Percentiles rank a stretch among this genome's conserved stretches.
These are phyloP conservation scores for Antheraea pernyi DNA, from an alignment of 1,140 invertebrate species.

Conservation along the genomic window DNA sequence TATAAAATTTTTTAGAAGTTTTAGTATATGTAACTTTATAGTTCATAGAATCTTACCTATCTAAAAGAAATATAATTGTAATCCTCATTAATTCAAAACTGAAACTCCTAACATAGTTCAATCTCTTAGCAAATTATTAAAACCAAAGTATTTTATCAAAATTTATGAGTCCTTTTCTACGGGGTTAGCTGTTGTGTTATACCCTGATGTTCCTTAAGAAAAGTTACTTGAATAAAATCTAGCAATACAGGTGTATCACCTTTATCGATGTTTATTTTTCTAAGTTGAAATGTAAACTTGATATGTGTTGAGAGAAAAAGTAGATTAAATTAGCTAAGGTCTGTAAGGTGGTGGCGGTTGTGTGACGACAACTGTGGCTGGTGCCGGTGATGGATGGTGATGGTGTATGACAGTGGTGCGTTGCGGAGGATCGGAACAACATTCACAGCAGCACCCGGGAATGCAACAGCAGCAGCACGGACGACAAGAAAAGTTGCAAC, in stretches of 20 bases:
- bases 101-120: too few relatives aligned
- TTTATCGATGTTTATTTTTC: background rate
- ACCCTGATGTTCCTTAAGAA: background rate
- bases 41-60: too few relatives aligned
- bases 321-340: conserved; percentile 15
- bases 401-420: conserved; percentile 43
- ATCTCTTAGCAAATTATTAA: too few relatives aligned
- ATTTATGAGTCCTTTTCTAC: too few relatives aligned
- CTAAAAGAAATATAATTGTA: too few relatives aligned
- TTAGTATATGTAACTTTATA: too few relatives aligned
- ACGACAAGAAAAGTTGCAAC: conserved; percentile 65
- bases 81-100: too few relatives aligned
- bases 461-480: conserved; percentile 68
- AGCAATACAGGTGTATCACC: background rate
- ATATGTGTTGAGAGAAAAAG: background rate
- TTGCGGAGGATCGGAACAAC: conserved; percentile 44
- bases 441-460: conserved; percentile 63
- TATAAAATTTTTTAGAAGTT: too few relatives aligned
- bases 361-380: conserved; percentile 20
- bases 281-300: background rate
- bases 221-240: background rate
- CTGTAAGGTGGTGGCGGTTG: conserved; percentile 54
- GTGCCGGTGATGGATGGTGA: conserved; percentile 33
- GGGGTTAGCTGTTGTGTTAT: background rate
- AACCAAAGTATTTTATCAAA: too few relatives aligned